Conservation (phyloP, 1,140 invertebrate genomes). For the Archivesica marissinica region DNA sequence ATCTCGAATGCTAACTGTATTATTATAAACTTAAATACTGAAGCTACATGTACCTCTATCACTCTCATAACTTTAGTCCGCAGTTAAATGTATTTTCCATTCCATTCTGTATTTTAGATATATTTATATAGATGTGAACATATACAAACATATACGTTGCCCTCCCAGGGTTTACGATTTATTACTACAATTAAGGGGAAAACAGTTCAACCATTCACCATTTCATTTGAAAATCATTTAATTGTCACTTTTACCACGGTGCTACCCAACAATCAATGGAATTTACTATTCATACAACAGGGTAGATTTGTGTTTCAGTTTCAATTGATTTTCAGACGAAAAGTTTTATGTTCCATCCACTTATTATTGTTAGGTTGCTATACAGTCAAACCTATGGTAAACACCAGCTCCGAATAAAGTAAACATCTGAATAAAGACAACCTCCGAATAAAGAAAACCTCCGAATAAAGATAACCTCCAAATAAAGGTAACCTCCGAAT, state of each 20-base stretch:
- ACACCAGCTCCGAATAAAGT: too few relatives aligned
- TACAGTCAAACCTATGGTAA: too few relatives aligned
- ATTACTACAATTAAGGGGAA: conserved; percentile 3
- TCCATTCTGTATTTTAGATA: background rate
- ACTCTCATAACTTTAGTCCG: too few relatives aligned
- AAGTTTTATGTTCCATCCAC: conserved; percentile 1
- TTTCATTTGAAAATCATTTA: conserved; percentile 9
- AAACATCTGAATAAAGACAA: too few relatives aligned
- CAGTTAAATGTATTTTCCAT: too few relatives aligned
- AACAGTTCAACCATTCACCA: conserved; percentile 13
- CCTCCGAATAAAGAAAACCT: too few relatives aligned
- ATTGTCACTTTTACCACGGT: conserved; percentile 32
- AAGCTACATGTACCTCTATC: too few relatives aligned
- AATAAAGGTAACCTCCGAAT: too few relatives aligned
- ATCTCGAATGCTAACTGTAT: too few relatives aligned
- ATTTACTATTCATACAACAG: background rate
- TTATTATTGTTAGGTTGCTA: too few relatives aligned
- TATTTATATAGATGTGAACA: conserved; percentile 32
- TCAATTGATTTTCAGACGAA: conserved; percentile 12
- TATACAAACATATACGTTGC: background rate
- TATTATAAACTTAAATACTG: too few relatives aligned
- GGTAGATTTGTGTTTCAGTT: background rate
- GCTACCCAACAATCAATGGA: conserved; percentile 20
- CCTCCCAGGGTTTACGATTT: conserved; percentile 8
- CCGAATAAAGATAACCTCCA: too few relatives aligned